A percentile compares a stretch with the other conserved stretches of the same genome.
These are phyloP conservation scores for Cyanoliseus patagonus DNA, from an alignment of 2,113 vertebrate species.

Conservation along the genomic window DNA sequence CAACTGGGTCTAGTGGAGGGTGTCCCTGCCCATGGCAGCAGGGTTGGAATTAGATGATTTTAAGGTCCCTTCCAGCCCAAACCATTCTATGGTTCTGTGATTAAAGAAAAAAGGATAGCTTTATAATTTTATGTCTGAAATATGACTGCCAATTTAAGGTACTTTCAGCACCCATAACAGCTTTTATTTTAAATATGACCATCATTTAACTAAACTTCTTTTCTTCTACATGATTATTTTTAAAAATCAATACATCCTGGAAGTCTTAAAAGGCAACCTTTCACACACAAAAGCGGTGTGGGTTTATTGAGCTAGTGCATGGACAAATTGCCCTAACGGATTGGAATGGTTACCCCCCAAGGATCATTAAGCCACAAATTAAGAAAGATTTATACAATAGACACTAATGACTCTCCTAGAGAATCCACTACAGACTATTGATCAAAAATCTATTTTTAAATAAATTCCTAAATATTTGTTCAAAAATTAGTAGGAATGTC, in stretches of 20 bases:
- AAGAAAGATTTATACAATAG: neutral
- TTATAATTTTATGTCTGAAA: neutral
- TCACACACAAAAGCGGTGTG: neutral
- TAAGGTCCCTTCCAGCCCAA: neutral
- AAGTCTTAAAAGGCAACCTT: neutral
- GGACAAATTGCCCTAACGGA: neutral
- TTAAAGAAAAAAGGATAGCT: neutral
- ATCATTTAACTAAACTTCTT: neutral
- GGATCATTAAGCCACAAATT: neutral
- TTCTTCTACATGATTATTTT: neutral
- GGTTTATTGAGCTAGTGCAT: neutral
- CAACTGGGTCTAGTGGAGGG: neutral
- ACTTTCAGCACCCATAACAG: neutral
- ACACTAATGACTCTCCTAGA: neutral
- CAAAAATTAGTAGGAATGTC: neutral
- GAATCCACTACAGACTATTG: neutral
- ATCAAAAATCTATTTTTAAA: slow-evolving; percentile 8
- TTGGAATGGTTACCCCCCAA: neutral
- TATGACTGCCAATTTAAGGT: neutral
- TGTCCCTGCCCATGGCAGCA: neutral
- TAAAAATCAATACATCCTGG: neutral
- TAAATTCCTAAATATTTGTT: neutral
- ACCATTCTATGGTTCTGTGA: neutral
- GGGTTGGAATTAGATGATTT: neutral
- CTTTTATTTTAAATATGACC: neutral